Base-by-base conservation (phyloP, 2,113 vertebrate genomes). In the Gymnobelideus leadbeateri region DNA sequence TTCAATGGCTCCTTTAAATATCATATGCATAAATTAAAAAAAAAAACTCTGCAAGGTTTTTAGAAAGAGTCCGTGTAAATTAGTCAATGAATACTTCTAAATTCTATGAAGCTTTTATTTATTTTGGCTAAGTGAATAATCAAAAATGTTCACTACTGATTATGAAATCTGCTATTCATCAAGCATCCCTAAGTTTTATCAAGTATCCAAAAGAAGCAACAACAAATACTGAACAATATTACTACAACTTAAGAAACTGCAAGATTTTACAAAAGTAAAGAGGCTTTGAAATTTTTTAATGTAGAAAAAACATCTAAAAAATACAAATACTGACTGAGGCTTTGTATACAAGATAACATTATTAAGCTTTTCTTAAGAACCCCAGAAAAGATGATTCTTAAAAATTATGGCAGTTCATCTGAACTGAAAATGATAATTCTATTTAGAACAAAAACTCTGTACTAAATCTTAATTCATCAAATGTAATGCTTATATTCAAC, bases 41-140 rank as follows among this genome's bases (percentile, higher is more conserved):
- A 68, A 77, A n/a, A 21, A n/a, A n/a, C 12, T 26, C 61, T 77
- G 68, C 37, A 77, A 77, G 37, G 37, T 77, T n/a, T 77, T 21
- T 68, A 31, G 14, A n/a, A 68, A 37, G 31, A 68, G 37, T n/a
- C 37, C 16, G n/a, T n/a, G 16, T n/a, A 77, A n/a, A n/a, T 77
- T n/a, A 77, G 37, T 77, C 25, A 9, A 77, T 77, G 3, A n/a
- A 24, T 19, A 93, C 93, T 77, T 89, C 4, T 91, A 21, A 94
- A 93, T 84, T 37, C 95, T 53, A 96, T 46, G 0, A 95, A 95
- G 84, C 1, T 89, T 95, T 92, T 96, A 55, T 92, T 77, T 77
- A 92, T 28, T 90, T 84, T 84, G 37, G 61, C 43, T n/a, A 84
- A 43, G 16, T 23, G 16, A 16, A 77, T n/a, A 77, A 43, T 89